These are phyloP conservation scores for Pseudococcus longispinus DNA, from an alignment of 2,888 invertebrate genomes.

Conservation along the genomic window DNA sequence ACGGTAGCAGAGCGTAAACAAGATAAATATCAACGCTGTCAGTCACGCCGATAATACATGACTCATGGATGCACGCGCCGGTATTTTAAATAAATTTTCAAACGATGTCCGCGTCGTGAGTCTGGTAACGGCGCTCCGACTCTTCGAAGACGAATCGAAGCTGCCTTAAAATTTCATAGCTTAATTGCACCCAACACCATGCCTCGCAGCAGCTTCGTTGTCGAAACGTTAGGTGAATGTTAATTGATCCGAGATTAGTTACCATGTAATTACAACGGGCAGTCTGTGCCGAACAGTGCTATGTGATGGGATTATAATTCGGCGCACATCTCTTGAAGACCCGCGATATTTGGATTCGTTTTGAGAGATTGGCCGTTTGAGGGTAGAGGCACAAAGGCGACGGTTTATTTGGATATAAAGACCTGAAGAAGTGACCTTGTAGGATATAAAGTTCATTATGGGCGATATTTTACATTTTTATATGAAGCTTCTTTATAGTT, in stretches of 20 bases:
- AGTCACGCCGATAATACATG: constrained; percentile 17
- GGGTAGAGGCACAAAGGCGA: neutral
- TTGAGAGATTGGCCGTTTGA: neutral
- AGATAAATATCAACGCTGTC: constrained; percentile 41
- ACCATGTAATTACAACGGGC: constrained; percentile 11
- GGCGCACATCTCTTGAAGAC: neutral
- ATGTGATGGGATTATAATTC: neutral
- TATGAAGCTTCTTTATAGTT: neutral
- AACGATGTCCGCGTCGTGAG: neutral
- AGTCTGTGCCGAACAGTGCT: neutral
- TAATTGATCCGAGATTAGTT: neutral
- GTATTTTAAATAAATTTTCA: constrained; percentile 26
- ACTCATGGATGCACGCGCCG: constrained; percentile 36
- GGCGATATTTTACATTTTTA: neutral
- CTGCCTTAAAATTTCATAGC: neutral
- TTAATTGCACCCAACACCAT: constrained; percentile 28
- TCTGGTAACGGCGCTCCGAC: neutral
- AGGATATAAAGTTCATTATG: neutral
- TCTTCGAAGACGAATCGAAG: neutral
- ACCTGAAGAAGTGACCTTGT: neutral
- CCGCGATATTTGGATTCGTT: neutral
- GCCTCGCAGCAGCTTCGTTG: constrained; percentile 23
- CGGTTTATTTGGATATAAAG: neutral
- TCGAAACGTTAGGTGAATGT: constrained; percentile 3
- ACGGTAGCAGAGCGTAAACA: constrained; percentile 35